These are phyloP conservation scores for Daboia siamensis DNA, from an alignment of 2,113 vertebrate genomes.

Conservation along the genomic window DNA sequence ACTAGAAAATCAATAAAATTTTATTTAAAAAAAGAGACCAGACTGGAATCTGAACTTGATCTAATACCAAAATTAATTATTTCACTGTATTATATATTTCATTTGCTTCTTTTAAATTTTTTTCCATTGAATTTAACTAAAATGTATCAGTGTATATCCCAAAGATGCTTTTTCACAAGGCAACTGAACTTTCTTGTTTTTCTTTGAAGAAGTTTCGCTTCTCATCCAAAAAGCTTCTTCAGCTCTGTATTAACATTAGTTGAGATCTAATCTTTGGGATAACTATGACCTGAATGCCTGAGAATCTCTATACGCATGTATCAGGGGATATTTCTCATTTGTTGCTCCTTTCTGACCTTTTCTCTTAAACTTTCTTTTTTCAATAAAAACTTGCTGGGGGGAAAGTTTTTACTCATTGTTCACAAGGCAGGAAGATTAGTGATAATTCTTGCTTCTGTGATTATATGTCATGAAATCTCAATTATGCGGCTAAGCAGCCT, in stretches of 20 bases:
- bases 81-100: neutral
- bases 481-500: constrained; percentile 47
- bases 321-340: neutral
- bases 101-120: neutral
- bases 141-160: neutral
- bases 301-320: neutral
- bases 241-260: no score
- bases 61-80: neutral
- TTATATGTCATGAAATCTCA: constrained; percentile 61
- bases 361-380: neutral
- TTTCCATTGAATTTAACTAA: neutral
- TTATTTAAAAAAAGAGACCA: neutral
- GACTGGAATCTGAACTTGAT: neutral
- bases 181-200: no score
- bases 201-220: no score
- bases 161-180: no score
- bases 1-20: no score
- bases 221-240: no score
- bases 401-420: constrained; percentile 29
- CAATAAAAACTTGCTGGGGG: constrained; percentile 11
- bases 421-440: constrained; percentile 56
- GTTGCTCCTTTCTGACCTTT: neutral
- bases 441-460: constrained; percentile 54
- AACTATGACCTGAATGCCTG: no score
- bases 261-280: no score